Evolutionary conservation across 2,888 invertebrate genomes (phyloP).

Genomic region (Capitulum mitella): DNA sequence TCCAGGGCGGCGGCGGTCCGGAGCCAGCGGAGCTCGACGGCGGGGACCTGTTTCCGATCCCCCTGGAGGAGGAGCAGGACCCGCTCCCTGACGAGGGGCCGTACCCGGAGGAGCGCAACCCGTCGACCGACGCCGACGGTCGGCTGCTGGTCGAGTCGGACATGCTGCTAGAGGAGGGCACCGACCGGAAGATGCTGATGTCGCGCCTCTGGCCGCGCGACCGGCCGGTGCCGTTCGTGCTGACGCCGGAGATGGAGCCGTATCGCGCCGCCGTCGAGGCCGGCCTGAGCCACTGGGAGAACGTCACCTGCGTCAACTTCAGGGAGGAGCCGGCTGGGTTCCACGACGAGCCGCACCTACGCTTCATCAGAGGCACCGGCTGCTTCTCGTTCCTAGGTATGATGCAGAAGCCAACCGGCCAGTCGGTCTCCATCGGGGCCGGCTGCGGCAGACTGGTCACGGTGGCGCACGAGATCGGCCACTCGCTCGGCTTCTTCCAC

Average conservation of each 20-base stretch:
- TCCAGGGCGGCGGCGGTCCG: no score
- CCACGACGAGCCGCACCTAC: not conserved
- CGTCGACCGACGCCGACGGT: not conserved
- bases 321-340: not conserved
- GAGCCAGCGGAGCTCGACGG: no score
- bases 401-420: not conserved
- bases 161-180: not conserved
- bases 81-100: no score
- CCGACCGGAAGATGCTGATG: not conserved
- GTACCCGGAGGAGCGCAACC: not conserved
- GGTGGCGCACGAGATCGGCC: not conserved
- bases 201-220: not conserved
- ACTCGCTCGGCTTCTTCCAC: not conserved
- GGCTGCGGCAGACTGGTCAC: not conserved
- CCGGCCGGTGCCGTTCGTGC: not conserved
- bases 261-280: not conserved
- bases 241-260: not conserved
- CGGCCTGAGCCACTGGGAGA: not conserved
- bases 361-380: not conserved
- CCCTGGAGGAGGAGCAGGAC: no score
- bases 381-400: not conserved
- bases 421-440: not conserved
- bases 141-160: not conserved
- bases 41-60: no score
- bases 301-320: not conserved